Evolutionary conservation across 2,797 vertebrate genomes (phyloP).

Genomic region (Telmatherina bonti): DNA sequence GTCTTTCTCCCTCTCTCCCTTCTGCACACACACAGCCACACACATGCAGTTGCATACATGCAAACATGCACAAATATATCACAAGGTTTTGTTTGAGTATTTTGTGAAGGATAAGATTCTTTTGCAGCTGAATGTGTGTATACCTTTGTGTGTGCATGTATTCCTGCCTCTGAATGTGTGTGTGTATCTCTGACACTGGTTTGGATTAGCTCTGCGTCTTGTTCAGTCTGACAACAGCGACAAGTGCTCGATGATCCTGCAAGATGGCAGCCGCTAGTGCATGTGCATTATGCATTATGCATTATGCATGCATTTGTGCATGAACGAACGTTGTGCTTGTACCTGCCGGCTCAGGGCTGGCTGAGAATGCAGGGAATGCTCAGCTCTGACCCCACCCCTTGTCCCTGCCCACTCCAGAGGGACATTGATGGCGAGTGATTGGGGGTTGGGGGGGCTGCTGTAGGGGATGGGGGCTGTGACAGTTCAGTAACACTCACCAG

Average conservation of each 20-base stretch:
- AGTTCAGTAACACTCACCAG: slow-evolving; percentile 95
- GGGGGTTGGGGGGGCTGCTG: slow-evolving; percentile 43
- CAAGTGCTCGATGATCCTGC: slow-evolving; percentile 70
- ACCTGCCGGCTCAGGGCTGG: slow-evolving; percentile 67
- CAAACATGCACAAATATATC: slow-evolving; percentile 40
- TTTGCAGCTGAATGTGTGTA: slow-evolving; percentile 26
- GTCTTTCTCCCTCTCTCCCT: slow-evolving; percentile 50
- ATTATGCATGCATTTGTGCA: neutral
- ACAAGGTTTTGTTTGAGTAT: slow-evolving; percentile 52
- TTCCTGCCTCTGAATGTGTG: slow-evolving; percentile 9
- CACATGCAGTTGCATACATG: slow-evolving; percentile 2
- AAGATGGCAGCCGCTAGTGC: slow-evolving; percentile 54
- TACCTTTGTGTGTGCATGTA: slow-evolving; percentile 29
- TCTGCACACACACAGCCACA: neutral
- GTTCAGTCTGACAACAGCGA: slow-evolving; percentile 81
- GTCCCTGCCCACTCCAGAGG: slow-evolving; percentile 62
- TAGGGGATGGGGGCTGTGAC: slow-evolving; percentile 83
- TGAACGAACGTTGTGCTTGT: slow-evolving; percentile 46
- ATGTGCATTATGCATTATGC: slow-evolving; percentile 1
- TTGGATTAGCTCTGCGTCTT: slow-evolving; percentile 81
- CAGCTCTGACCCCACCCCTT: slow-evolving; percentile 61
- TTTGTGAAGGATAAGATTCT: slow-evolving; percentile 46
- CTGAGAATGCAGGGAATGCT: slow-evolving; percentile 87
- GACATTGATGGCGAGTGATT: slow-evolving; percentile 66
- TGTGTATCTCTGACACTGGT: slow-evolving; percentile 61